phyloP scores from a whole-genome alignment of 1,140 invertebrate species.

The Scylla paramamosain region DNA sequence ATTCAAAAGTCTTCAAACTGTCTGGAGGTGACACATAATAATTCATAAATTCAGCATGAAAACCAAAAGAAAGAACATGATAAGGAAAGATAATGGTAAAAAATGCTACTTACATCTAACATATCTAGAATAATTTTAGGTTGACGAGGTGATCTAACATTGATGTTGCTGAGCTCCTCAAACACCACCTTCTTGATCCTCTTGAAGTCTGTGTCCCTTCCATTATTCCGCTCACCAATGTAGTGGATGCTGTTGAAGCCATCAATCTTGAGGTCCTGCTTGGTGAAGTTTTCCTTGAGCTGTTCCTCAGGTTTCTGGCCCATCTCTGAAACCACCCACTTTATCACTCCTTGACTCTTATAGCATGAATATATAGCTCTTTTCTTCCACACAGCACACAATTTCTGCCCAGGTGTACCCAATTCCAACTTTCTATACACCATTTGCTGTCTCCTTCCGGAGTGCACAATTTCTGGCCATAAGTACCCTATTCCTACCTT shows the following conservation, averaged over 20 bases:
- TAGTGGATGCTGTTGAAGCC: constrained; percentile 68
- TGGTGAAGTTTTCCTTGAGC: constrained; percentile 65
- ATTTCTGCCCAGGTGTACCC: too few relatives aligned
- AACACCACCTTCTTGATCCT: constrained; percentile 48
- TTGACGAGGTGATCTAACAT: constrained; percentile 56
- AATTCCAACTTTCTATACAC: too few relatives aligned
- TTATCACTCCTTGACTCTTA: background rate
- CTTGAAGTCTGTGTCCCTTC: constrained; percentile 63
- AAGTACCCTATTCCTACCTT: constrained; percentile 28
- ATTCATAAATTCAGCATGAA: too few relatives aligned
- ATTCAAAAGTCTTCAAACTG: too few relatives aligned
- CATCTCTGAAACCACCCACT: constrained; percentile 31
- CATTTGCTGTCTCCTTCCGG: too few relatives aligned
- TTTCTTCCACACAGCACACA: too few relatives aligned
- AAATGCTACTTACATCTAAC: constrained; percentile 44
- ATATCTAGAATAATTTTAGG: constrained; percentile 69
- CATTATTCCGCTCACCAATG: constrained; percentile 57
- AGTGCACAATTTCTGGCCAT: too few relatives aligned
- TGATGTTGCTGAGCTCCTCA: constrained; percentile 54
- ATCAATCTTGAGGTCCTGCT: constrained; percentile 64
- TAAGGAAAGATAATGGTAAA: too few relatives aligned
- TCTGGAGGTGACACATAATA: too few relatives aligned
- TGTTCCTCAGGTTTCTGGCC: constrained; percentile 63
- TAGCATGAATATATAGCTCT: background rate
- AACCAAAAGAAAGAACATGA: too few relatives aligned